Evolutionary conservation across 2,113 vertebrate species (phyloP).

Genomic region (Pagrus major): DNA sequence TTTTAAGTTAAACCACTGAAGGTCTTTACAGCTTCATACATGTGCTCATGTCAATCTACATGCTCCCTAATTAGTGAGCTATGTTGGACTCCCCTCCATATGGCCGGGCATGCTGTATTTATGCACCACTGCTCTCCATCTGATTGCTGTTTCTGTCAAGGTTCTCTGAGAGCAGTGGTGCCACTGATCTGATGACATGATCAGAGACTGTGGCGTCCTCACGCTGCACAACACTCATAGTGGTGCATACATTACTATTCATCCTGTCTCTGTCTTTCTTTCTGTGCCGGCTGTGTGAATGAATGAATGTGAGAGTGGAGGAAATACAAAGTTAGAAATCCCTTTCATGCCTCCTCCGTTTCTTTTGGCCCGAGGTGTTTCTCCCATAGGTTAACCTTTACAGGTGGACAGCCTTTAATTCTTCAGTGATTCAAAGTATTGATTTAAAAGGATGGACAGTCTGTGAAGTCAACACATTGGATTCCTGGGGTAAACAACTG

Average conservation of each 20-base stretch:
- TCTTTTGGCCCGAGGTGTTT: too few relatives aligned
- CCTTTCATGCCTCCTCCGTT: background rate
- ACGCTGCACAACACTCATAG: background rate
- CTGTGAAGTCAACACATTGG: conserved; percentile 51
- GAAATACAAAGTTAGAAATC: conserved; percentile 15
- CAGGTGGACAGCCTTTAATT: conserved; percentile 24
- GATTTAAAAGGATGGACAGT: conserved; percentile 42
- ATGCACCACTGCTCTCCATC: background rate
- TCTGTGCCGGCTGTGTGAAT: background rate
- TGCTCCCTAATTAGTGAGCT: conserved; percentile 6
- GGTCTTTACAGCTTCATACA: background rate
- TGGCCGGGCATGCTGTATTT: background rate
- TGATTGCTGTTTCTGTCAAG: conserved; percentile 17
- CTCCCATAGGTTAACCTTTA: background rate
- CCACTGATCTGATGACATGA: conserved; percentile 42
- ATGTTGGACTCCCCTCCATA: conserved; percentile 4
- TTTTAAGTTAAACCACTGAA: background rate
- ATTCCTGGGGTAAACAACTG: conserved; percentile 45
- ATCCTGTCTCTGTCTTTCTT: background rate
- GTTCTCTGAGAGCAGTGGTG: conserved; percentile 9
- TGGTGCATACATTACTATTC: background rate
- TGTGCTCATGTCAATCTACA: conserved; percentile 10
- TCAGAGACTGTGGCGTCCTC: conserved; percentile 26
- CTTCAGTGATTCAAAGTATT: conserved; percentile 19
- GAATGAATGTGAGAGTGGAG: conserved; percentile 9